A percentile compares a stretch with the other conserved stretches of the same genome.
These are phyloP conservation scores for Chymomyza procnemis DNA, from an alignment of 2,888 invertebrate species.

Conservation along the genomic window DNA sequence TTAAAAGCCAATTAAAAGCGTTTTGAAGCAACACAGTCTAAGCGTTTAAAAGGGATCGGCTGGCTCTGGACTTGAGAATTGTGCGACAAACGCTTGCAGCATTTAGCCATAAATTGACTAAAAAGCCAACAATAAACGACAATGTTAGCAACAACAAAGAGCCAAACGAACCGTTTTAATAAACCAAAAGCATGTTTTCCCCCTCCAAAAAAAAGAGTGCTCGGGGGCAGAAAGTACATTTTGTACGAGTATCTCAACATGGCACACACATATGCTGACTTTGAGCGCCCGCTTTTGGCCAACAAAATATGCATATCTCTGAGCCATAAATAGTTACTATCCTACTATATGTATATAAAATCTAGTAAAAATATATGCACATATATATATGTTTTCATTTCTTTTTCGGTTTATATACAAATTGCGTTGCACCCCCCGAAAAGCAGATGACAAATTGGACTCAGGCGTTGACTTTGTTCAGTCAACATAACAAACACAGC, in stretches of 20 bases:
- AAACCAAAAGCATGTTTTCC: slow-evolving; percentile 46
- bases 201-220: slow-evolving; percentile 37
- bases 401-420: not conserved
- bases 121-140: slow-evolving; percentile 21
- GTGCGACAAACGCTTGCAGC: slow-evolving; percentile 30
- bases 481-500: too few species aligned
- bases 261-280: not conserved
- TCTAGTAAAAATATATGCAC: not conserved
- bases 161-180: slow-evolving; percentile 57
- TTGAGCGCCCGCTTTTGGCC: not conserved
- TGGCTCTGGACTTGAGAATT: not conserved
- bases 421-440: not conserved
- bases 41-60: slow-evolving; percentile 34
- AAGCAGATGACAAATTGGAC: not conserved
- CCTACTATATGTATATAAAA: not conserved
- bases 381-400: too few species aligned
- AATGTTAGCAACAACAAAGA: slow-evolving; percentile 28
- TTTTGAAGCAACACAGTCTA: slow-evolving; percentile 39
- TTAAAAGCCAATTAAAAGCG: slow-evolving; percentile 72
- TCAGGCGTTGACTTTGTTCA: not conserved
- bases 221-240: slow-evolving; percentile 49
- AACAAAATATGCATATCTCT: not conserved
- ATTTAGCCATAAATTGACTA: slow-evolving; percentile 28
- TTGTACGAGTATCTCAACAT: not conserved
- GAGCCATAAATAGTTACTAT: not conserved